Evolutionary conservation across 2,797 vertebrate genomes (phyloP).

Genomic region (Melanitta fusca): DNA sequence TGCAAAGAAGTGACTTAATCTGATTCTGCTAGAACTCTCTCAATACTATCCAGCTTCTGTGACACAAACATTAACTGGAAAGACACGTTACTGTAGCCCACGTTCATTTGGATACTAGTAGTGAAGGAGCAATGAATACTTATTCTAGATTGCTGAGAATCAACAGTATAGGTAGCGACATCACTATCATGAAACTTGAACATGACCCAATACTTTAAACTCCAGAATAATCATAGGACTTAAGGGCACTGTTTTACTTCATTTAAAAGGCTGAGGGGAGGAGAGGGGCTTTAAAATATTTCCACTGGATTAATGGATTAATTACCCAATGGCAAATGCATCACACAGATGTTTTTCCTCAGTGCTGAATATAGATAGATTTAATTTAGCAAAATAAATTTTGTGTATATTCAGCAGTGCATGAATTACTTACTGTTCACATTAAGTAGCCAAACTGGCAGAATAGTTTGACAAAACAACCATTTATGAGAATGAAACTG

Average conservation of each 20-base stretch:
- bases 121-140: background rate
- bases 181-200: background rate
- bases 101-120: background rate
- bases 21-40: background rate
- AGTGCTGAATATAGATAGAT: conserved; percentile 52
- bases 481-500: conserved; percentile 29
- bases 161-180: background rate
- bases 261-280: background rate
- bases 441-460: conserved; percentile 58
- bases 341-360: conserved; percentile 47
- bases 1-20: background rate
- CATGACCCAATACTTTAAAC: background rate
- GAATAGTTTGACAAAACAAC: conserved; percentile 43
- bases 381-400: conserved; percentile 72
- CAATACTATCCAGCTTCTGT: background rate
- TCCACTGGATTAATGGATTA: conserved; percentile 68
- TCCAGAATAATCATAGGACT: background rate
- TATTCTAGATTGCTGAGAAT: background rate
- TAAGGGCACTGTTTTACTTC: conserved; percentile 9
- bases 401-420: conserved; percentile 32
- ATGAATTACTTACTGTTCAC: conserved; percentile 58
- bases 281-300: conserved; percentile 51
- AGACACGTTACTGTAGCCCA: background rate
- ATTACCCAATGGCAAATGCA: conserved; percentile 50
- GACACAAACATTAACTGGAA: background rate